Base-by-base conservation (phyloP, 2,113 vertebrate species). In the Cyphotilapia sp. region DNA sequence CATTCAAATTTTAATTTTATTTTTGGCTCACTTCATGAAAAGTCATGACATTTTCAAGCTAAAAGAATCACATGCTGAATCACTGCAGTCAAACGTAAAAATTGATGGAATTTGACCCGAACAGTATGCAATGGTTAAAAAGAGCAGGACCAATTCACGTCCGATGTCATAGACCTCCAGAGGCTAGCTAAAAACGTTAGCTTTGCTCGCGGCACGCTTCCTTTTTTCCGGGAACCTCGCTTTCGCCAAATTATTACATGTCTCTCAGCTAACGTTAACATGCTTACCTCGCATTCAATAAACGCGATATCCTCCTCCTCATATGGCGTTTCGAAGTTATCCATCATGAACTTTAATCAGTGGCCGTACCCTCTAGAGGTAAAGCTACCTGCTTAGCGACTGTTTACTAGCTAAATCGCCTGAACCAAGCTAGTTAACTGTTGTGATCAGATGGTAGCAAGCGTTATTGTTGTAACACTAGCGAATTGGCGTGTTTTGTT, bases 261-360 rank as follows among this genome's bases (percentile, higher is more conserved):
- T 35, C 4, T 51, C 16, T 22, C 47, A n/a, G 14, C 2, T 7
- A 38, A 61, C 12, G 2, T 29, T 45, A n/a, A 4, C 24, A 8
- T 42, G 4, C 92, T 94, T 86, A 96, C 94, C 90, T 14, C 80
- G 88, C 94, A 96, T 40, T 93, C 84, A 78, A 95, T 94, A n/a
- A 93, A 95, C 1, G 88, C 38, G 9, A 84, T 69, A 69, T 69
- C 71, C 2, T 93, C 92, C 1, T 92, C 91, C 0, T 95, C 94
- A 71, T 95, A 95, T 1, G 94, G 93, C 2, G 94, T 95, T 91
- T 94, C 94, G 1, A 95, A 10, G 3, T 29, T 19, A 9, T 96
- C 92, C 94, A 95, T 95, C 24, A 19, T 13, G 17, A 17, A 45
- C 83, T 5, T 13, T 19, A 51, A 9, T 13, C 17, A 51, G 12